Evolutionary conservation across 1,140 invertebrate species (phyloP), one percentile per base, ranked within the genome.

Genomic region (Odontomachus brunneus): DNA sequence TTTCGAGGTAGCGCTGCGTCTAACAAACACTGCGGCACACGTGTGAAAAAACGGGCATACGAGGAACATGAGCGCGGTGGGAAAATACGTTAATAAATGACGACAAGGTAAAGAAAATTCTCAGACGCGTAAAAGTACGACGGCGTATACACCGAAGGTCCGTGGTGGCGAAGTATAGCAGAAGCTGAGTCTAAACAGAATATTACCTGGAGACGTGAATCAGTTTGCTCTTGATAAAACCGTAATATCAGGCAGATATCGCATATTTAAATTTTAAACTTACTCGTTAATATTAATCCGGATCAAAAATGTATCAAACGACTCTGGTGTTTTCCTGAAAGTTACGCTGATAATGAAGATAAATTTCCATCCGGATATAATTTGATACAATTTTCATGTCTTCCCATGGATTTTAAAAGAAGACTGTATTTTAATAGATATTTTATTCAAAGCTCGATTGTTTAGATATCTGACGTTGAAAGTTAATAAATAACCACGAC

Each of bases 21-120:
- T 69, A 71, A 44, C 33, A 76, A 76, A 76, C 33, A 38, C 19
- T 19, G 62, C 9, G 29, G 15, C 26, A 15, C 29, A 44, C 38
- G 9, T n/a, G 9, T 7, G 38, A 17, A 66, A 76, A 76, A 76
- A 65, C 74, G 38, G 65, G 59, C 53, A 26, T 29, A 57, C 9
- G 65, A 80, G 51, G 26, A 80, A 69, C 63, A 80, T 4, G 53
- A 38, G 29, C 14, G 65, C 14, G 17, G 53, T 48, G 66, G 69
- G 65, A 71, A 80, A 80, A 69, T 80, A 80, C 75, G 51, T 80
- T 80, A 69, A 80, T 80, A 80, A 71, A 80, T 69, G 75, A 69
- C 51, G 65, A 69, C 38, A 71, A n/a, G 17, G 14, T 59, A 80
- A 66, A 80, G 65, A 80, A 69, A 80, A 80, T 53, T 57, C 33